Conservation (phyloP, 2,113 vertebrate species). For the Macrotus californicus region DNA sequence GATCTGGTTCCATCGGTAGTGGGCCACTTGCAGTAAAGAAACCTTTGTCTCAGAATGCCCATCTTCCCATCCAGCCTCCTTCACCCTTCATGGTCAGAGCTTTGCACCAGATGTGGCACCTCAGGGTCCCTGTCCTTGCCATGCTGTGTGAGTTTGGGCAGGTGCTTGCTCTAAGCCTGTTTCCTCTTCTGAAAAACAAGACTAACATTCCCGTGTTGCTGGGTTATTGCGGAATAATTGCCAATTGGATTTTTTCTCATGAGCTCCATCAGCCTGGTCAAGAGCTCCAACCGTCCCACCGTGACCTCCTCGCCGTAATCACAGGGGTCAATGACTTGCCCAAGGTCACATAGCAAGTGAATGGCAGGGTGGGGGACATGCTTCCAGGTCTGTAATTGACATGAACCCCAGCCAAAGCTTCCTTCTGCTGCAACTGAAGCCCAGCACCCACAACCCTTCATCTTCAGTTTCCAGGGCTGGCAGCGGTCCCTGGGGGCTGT, state of each 20-base stretch:
- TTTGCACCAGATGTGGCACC: not conserved
- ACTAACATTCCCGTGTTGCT: not conserved
- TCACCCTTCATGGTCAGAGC: not conserved
- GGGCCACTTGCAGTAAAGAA: not conserved
- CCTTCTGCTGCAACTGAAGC: not conserved
- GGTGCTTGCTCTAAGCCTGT: not conserved
- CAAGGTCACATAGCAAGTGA: not conserved
- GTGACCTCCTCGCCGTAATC: not conserved
- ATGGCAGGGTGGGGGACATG: not conserved
- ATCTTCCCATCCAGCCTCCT: not conserved
- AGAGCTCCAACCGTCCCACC: no score
- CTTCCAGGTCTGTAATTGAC: not conserved
- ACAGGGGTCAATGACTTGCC: not conserved
- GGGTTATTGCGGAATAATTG: not conserved
- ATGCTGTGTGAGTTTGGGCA: not conserved
- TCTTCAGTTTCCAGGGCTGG: not conserved
- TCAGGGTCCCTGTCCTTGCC: not conserved
- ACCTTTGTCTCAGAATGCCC: not conserved
- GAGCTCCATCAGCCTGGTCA: no score
- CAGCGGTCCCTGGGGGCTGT: not conserved
- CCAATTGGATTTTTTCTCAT: not conserved
- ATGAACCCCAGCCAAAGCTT: not conserved
- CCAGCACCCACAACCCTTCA: not conserved
- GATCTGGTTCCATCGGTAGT: rapidly evolving
- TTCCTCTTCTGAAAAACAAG: not conserved